phyloP scores from a whole-genome alignment of 37 sponge, comb jelly and placozoan species.

The Sycon ciliatum region DNA sequence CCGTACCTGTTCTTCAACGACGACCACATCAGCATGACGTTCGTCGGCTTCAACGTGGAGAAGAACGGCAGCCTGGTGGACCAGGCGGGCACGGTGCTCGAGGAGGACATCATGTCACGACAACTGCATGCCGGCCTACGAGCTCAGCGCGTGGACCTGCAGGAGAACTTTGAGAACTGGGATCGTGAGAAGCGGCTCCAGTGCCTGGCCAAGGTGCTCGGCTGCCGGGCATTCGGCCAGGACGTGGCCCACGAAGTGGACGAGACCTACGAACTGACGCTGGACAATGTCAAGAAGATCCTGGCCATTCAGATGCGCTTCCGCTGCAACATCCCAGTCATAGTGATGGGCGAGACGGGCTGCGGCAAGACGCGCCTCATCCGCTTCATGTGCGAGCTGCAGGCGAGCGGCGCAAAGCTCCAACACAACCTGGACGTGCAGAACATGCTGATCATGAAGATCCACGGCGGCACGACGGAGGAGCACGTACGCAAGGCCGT shows the following conservation, averaged over 20 bases:
- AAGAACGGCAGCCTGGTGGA: not conserved
- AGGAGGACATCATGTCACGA: not conserved
- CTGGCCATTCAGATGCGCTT: slow-evolving; percentile 87
- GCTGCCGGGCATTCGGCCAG: no score
- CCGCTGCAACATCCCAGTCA: slow-evolving; percentile 53
- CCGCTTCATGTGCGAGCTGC: slow-evolving; percentile 24
- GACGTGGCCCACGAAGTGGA: no score
- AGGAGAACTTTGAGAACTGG: slow-evolving; percentile 49
- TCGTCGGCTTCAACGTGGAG: slow-evolving; percentile 57
- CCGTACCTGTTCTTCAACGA: slow-evolving; percentile 93
- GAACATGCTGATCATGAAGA: slow-evolving; percentile 64
- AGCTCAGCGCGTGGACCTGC: slow-evolving; percentile 35
- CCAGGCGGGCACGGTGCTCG: not conserved
- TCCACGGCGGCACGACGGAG: slow-evolving; percentile 57
- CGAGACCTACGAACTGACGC: slow-evolving; percentile 54
- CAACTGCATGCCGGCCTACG: not conserved
- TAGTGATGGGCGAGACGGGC: slow-evolving; percentile 51
- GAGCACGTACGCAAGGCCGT: slow-evolving; percentile 29
- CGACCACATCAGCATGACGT: slow-evolving; percentile 62
- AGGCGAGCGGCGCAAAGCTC: slow-evolving; percentile 5
- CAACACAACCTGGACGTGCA: slow-evolving; percentile 15
- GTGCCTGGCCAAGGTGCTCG: slow-evolving; percentile 32
- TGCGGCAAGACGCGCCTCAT: slow-evolving; percentile 46
- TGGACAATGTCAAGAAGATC: slow-evolving; percentile 70
- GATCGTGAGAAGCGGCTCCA: slow-evolving; percentile 24